Evolutionary conservation across 1,140 invertebrate genomes (phyloP).

Genomic region (Psilanteris sp.): DNA sequence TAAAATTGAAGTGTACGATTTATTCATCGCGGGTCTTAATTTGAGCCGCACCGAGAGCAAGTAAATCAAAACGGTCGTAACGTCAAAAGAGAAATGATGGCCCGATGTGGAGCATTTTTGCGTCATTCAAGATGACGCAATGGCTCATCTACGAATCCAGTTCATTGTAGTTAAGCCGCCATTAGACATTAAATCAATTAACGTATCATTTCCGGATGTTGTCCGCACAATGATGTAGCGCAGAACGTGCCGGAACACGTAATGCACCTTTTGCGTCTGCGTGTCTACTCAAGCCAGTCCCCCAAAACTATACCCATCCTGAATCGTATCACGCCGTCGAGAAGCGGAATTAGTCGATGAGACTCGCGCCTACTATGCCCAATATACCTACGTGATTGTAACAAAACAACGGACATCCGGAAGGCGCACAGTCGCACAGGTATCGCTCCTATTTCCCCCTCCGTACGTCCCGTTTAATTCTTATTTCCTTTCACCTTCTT

Average conservation of each 20-base stretch:
- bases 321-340: constrained; percentile 64
- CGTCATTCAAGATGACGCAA: constrained; percentile 37
- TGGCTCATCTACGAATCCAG: constrained; percentile 42
- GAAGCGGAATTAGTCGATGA: constrained; percentile 67
- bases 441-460: constrained; percentile 69
- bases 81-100: constrained; percentile 19
- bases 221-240: constrained; percentile 58
- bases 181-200: constrained; percentile 65
- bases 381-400: constrained; percentile 78
- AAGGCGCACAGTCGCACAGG: constrained; percentile 78
- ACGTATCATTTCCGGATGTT: constrained; percentile 65
- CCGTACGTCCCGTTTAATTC: constrained; percentile 44
- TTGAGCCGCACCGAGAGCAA: too few relatives aligned
- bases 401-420: constrained; percentile 80
- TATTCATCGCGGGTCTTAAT: too few relatives aligned
- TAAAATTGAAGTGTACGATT: too few relatives aligned
- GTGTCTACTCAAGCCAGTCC: constrained; percentile 63
- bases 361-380: constrained; percentile 66
- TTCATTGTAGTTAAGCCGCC: constrained; percentile 56
- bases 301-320: constrained; percentile 71
- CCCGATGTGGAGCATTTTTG: constrained; percentile 36
- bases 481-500: constrained; percentile 57
- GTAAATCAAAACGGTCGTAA: constrained; percentile 17
- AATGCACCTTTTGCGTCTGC: constrained; percentile 62
- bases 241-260: constrained; percentile 60